Evolutionary conservation across 2,888 invertebrate species (phyloP).

Genomic region (Eupithecia centaureata): DNA sequence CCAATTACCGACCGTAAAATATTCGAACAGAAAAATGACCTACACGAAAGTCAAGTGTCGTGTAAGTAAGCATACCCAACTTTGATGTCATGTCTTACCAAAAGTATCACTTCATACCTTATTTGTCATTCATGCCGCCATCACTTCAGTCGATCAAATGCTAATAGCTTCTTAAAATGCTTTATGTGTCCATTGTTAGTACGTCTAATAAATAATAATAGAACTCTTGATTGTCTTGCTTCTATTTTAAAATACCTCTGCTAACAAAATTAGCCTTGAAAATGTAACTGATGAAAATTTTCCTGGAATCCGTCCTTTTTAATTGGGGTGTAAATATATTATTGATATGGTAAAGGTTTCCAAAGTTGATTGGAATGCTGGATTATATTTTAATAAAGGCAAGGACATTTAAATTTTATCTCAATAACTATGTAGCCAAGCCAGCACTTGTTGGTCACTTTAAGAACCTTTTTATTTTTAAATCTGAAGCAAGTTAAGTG

Average conservation of each 20-base stretch:
- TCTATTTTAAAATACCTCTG: constrained; percentile 7
- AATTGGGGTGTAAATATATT: not conserved
- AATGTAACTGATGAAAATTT: not conserved
- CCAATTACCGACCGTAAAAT: no score
- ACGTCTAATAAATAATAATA: constrained; percentile 67
- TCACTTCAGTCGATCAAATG: constrained; percentile 58
- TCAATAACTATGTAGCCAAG: not conserved
- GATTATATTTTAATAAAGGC: not conserved
- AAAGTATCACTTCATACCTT: constrained; percentile 36
- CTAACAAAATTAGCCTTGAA: not conserved
- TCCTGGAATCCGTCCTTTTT: not conserved
- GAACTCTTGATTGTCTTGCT: constrained; percentile 18
- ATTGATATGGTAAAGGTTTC: not conserved
- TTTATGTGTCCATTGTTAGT: constrained; percentile 76
- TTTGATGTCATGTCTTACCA: not conserved
- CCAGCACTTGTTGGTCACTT: not conserved
- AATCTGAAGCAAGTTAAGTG: not conserved
- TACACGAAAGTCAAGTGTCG: no score
- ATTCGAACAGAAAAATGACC: no score
- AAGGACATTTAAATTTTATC: not conserved
- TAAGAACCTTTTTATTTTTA: not conserved
- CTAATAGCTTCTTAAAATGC: constrained; percentile 76
- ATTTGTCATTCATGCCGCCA: constrained; percentile 49
- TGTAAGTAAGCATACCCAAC: no score
- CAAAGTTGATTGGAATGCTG: not conserved